A percentile compares a stretch with the other conserved stretches of the same genome.
phyloP scores from a whole-genome alignment of 2,888 invertebrate species.

The Sinelater perroti region DNA sequence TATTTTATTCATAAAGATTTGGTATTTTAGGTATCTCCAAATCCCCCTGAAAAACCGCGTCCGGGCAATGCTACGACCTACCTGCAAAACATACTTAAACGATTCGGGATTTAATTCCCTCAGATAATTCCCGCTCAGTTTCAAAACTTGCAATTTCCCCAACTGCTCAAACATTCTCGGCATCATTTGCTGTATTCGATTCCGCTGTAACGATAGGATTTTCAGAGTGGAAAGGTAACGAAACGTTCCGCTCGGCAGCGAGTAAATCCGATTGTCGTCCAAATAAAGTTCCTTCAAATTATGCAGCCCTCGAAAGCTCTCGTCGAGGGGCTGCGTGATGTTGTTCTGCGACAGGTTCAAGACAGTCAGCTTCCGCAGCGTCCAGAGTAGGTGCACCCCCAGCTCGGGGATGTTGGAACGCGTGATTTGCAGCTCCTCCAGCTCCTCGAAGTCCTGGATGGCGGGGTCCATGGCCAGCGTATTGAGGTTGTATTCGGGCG shows the following conservation, averaged over 20 bases:
- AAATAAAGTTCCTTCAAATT: conserved; percentile 76
- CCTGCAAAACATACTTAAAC: conserved; percentile 72
- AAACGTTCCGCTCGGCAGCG: conserved; percentile 82
- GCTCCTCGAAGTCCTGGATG: conserved; percentile 64
- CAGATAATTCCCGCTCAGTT: conserved; percentile 77
- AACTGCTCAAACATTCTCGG: conserved; percentile 76
- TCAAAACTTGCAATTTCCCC: conserved; percentile 71
- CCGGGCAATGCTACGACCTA: too few relatives aligned
- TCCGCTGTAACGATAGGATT: conserved; percentile 72
- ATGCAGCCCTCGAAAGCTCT: conserved; percentile 79
- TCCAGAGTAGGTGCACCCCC: conserved; percentile 82
- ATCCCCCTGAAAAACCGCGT: too few relatives aligned
- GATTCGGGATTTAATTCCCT: conserved; percentile 77
- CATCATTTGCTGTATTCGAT: conserved; percentile 73
- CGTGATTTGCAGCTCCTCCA: conserved; percentile 79
- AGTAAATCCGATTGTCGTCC: conserved; percentile 79
- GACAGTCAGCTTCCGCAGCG: conserved; percentile 66
- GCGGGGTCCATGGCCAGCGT: conserved; percentile 76
- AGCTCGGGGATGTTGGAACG: conserved; percentile 82
- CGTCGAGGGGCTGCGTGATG: conserved; percentile 74
- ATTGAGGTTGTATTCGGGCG: conserved; percentile 70
- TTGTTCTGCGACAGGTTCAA: conserved; percentile 81
- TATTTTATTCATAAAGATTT: too few relatives aligned
- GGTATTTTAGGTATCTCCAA: too few relatives aligned
- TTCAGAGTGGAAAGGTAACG: conserved; percentile 72